Percentiles rank a stretch among this genome's conserved stretches.
Evolutionary conservation across 2,888 invertebrate genomes (phyloP).

Genomic region (Adelphocoris suturalis): DNA sequence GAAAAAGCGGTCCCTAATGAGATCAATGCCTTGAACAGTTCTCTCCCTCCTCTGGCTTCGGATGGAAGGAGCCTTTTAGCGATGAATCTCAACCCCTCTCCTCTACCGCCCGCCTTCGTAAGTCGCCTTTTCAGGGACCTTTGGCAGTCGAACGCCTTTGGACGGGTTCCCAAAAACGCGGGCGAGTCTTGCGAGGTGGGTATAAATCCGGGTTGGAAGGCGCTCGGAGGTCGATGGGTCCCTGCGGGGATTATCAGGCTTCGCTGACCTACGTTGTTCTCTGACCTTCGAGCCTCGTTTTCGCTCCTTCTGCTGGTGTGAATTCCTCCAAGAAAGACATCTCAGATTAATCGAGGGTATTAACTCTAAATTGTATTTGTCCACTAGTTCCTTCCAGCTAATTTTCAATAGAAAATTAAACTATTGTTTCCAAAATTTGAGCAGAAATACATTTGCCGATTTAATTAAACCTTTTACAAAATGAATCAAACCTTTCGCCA

Average conservation of each 20-base stretch:
- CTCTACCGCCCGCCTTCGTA: neutral
- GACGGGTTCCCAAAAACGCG: slow-evolving; percentile 46
- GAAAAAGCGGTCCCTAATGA: slow-evolving; percentile 53
- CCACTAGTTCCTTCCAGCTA: too few species aligned
- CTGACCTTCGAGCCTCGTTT: neutral
- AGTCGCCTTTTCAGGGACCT: slow-evolving; percentile 28
- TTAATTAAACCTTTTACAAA: too few species aligned
- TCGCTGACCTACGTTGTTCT: neutral
- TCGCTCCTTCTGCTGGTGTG: neutral
- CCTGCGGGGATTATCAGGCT: slow-evolving; percentile 8
- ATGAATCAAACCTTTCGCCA: too few species aligned
- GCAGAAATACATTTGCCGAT: too few species aligned
- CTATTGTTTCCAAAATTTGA: too few species aligned
- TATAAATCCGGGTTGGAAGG: slow-evolving; percentile 57
- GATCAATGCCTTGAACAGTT: slow-evolving; percentile 57
- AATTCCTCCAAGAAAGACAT: too few species aligned
- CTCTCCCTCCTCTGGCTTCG: neutral
- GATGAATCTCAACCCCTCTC: slow-evolving; percentile 42
- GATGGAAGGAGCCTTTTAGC: slow-evolving; percentile 39
- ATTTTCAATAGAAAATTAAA: too few species aligned
- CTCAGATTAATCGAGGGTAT: too few species aligned
- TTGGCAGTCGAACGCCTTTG: slow-evolving; percentile 63
- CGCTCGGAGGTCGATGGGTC: slow-evolving; percentile 21
- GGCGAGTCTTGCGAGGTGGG: slow-evolving; percentile 7
- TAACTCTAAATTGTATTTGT: too few species aligned